Evolutionary conservation across 2,113 vertebrate species (phyloP).

Genomic region (Craseonycteris thonglongyai): DNA sequence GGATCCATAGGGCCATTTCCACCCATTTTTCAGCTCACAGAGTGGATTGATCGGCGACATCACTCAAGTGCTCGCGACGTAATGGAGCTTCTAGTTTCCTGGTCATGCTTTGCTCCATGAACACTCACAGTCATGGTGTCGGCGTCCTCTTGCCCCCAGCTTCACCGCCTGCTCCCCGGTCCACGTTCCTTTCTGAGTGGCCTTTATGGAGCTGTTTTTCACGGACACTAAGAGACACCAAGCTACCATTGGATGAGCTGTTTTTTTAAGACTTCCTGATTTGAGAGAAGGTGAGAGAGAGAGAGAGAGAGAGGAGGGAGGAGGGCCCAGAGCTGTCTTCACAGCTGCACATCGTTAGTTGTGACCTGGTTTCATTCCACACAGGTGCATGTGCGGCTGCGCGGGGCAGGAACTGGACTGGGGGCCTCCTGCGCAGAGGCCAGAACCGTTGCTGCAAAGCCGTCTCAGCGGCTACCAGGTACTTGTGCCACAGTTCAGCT

Average conservation of each 20-base stretch:
- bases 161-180: background rate
- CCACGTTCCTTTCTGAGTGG: background rate
- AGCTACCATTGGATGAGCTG: background rate
- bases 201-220: background rate
- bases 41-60: background rate
- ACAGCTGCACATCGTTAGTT: no score
- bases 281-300: no score
- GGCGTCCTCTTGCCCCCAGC: background rate
- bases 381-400: no score
- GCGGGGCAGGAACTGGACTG: no score
- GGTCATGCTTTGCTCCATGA: background rate
- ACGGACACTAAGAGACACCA: background rate
- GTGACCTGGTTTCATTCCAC: no score
- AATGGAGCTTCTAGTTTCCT: background rate
- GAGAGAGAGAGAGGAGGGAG: no score
- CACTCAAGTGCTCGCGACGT: background rate
- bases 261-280: no score
- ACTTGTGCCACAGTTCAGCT: no score
- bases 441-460: no score
- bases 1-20: background rate
- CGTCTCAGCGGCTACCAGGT: no score
- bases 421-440: no score
- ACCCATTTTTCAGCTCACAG: fast-evolving
- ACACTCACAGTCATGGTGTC: background rate
- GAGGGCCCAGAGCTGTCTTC: no score